Conservation (phyloP, 2,888 invertebrate genomes). For the Cephonodes hylas region DNA sequence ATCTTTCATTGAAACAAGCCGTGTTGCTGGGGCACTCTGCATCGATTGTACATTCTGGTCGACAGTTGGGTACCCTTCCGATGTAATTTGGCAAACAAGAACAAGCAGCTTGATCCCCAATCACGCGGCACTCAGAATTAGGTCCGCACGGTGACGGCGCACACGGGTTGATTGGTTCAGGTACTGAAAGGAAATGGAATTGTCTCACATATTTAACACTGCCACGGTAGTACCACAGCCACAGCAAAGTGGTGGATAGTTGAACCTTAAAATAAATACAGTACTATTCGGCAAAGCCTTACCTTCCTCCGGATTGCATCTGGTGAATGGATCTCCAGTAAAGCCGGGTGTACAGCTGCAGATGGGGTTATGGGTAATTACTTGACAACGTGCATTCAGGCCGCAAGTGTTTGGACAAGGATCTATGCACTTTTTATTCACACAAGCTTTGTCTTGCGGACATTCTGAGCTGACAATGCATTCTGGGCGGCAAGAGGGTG, state of each 20-base stretch:
- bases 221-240: too few species aligned
- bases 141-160: conserved; percentile 91
- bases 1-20: conserved; percentile 90
- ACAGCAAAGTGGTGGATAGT: too few species aligned
- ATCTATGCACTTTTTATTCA: conserved; percentile 89
- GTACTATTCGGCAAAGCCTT: too few species aligned
- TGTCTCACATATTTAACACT: too few species aligned
- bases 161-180: conserved; percentile 83
- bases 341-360: conserved; percentile 90
- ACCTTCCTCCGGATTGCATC: conserved; percentile 85
- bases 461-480: conserved; percentile 93
- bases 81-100: conserved; percentile 90
- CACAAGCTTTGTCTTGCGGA: conserved; percentile 89
- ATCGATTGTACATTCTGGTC: conserved; percentile 90
- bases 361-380: conserved; percentile 92
- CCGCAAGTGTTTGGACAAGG: conserved; percentile 92
- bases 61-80: conserved; percentile 92
- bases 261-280: too few species aligned
- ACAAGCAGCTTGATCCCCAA: conserved; percentile 91
- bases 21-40: conserved; percentile 91
- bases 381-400: conserved; percentile 89
- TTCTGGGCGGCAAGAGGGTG: conserved; percentile 90
- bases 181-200: conserved; percentile 44
- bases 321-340: conserved; percentile 90
- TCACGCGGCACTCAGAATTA: conserved; percentile 89